Conservation (phyloP, 2,113 vertebrate species). For the Morone saxatilis region DNA sequence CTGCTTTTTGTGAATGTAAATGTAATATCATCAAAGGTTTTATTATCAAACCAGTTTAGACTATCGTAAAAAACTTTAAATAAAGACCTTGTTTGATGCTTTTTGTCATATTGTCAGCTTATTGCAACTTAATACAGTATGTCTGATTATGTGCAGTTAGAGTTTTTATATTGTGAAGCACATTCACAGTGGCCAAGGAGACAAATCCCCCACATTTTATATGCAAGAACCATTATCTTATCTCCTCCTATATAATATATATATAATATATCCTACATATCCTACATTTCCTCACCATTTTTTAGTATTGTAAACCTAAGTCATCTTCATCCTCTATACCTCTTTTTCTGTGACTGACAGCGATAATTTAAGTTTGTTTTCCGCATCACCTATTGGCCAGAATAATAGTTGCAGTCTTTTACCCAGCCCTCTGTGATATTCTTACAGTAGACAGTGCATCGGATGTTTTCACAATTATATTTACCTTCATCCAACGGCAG, state of each 20-base stretch:
- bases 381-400: background rate
- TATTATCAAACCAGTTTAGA: background rate
- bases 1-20: background rate
- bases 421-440: background rate
- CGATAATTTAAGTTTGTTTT: background rate
- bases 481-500: slow-evolving; percentile 94
- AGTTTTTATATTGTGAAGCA: background rate
- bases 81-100: background rate
- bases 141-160: background rate
- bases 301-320: too few species aligned
- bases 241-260: too few species aligned
- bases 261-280: too few species aligned
- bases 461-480: slow-evolving; percentile 52
- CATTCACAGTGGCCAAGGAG: background rate
- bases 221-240: too few species aligned
- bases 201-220: too few species aligned
- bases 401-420: background rate
- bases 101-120: background rate
- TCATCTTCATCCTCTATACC: background rate
- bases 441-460: background rate
- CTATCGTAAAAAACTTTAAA: background rate
- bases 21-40: background rate
- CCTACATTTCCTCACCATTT: background rate
- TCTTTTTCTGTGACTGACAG: background rate
- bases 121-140: too few species aligned